Evolutionary conservation across 37 sponge, comb jelly and placozoan species (phyloP).

Genomic region (Hexactinellida sp.): DNA sequence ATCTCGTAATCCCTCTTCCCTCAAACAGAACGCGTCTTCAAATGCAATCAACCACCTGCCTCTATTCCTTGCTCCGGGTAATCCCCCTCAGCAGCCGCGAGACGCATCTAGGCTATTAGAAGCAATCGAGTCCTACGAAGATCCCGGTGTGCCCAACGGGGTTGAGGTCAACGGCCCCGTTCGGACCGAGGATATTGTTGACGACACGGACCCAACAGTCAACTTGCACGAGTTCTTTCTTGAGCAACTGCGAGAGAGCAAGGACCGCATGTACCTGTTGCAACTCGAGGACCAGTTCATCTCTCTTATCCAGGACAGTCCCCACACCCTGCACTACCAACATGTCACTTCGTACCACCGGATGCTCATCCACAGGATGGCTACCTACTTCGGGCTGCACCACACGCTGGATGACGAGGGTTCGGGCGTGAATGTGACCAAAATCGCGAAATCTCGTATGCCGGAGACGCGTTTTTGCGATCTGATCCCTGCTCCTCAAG

Average conservation of each 20-base stretch:
- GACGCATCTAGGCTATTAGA: not conserved
- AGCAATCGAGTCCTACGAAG: not conserved
- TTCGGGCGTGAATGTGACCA: not conserved
- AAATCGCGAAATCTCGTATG: not conserved
- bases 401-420: not conserved
- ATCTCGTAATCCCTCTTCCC: not conserved
- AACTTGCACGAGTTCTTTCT: not conserved
- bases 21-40: not conserved
- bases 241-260: conserved; percentile 7
- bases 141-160: not conserved
- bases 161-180: not conserved
- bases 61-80: not conserved
- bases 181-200: not conserved
- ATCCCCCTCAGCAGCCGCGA: not conserved
- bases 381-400: not conserved
- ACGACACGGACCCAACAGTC: not conserved
- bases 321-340: not conserved
- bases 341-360: not conserved
- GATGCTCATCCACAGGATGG: not conserved
- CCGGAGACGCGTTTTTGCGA: not conserved
- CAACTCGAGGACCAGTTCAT: not conserved
- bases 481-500: not conserved
- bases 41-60: not conserved
- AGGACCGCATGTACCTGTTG: conserved; percentile 5
- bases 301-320: not conserved